A percentile compares a stretch with the other conserved stretches of the same genome.
Evolutionary conservation across 2,888 invertebrate species (phyloP).

Genomic region (Spisula subtruncata): DNA sequence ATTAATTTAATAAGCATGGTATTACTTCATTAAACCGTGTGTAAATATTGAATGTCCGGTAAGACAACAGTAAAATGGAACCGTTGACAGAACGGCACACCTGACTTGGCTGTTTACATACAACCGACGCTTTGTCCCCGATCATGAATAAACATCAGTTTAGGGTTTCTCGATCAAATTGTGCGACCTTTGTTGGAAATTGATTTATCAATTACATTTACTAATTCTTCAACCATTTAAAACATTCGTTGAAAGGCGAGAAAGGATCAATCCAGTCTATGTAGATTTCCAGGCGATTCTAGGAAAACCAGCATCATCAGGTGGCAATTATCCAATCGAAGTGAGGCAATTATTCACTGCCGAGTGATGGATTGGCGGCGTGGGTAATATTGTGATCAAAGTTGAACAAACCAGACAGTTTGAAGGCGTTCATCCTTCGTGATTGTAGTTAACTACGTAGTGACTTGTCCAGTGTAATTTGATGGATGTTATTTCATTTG

Average conservation of each 20-base stretch:
- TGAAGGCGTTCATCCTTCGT: not conserved
- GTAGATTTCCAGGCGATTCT: not conserved
- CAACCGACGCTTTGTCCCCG: not conserved
- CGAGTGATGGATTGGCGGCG: not conserved
- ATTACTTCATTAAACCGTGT: not conserved
- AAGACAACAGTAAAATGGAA: not conserved
- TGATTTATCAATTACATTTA: not conserved
- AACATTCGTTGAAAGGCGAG: not conserved
- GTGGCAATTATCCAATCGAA: constrained; percentile 21
- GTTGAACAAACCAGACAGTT: not conserved
- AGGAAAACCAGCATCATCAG: not conserved
- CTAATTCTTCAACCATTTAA: not conserved
- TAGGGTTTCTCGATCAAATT: not conserved
- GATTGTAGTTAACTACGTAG: not conserved
- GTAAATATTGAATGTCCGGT: not conserved
- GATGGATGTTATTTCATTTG: too few relatives aligned
- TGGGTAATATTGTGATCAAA: constrained; percentile 8
- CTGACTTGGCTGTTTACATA: not conserved
- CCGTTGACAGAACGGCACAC: not conserved
- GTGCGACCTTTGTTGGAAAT: not conserved
- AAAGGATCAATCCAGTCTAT: not conserved
- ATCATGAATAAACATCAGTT: not conserved
- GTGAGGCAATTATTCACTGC: not conserved
- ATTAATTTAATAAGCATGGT: not conserved
- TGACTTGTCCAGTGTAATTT: too few relatives aligned